Evolutionary conservation across 2,113 vertebrate species (phyloP).

Genomic region (Aphelocoma coerulescens): DNA sequence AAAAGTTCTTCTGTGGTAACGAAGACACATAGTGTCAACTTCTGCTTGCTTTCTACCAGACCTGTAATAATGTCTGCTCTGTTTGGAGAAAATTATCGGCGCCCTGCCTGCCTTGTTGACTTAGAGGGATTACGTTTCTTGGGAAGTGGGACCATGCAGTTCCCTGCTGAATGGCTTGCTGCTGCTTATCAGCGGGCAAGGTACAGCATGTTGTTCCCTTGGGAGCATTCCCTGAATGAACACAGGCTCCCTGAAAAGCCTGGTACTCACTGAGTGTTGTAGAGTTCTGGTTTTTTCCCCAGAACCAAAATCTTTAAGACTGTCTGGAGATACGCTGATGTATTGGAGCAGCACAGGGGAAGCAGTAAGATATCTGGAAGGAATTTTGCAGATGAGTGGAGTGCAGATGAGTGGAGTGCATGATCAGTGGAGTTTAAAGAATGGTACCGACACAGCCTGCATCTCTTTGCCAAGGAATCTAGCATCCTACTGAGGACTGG

Average conservation of each 20-base stretch:
- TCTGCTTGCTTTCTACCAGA: not conserved
- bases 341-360: not conserved
- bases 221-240: not conserved
- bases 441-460: not conserved
- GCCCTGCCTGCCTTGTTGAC: constrained; percentile 23
- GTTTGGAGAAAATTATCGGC: not conserved
- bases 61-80: not conserved
- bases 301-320: not conserved
- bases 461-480: constrained; percentile 47
- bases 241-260: not conserved
- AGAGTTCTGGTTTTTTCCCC: not conserved
- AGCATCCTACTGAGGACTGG: constrained; percentile 48
- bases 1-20: not conserved
- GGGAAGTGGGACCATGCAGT: not conserved
- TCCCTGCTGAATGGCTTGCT: not conserved
- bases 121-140: constrained; percentile 26
- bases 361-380: constrained; percentile 34
- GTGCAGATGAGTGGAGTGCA: no score
- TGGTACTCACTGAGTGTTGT: not conserved
- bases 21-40: not conserved
- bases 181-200: constrained; percentile 8
- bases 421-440: constrained; percentile 57
- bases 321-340: not conserved
- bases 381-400: constrained; percentile 56
- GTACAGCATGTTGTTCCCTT: not conserved